Evolutionary conservation across 2,113 vertebrate species (phyloP).

Genomic region (Miniopterus natalensis): DNA sequence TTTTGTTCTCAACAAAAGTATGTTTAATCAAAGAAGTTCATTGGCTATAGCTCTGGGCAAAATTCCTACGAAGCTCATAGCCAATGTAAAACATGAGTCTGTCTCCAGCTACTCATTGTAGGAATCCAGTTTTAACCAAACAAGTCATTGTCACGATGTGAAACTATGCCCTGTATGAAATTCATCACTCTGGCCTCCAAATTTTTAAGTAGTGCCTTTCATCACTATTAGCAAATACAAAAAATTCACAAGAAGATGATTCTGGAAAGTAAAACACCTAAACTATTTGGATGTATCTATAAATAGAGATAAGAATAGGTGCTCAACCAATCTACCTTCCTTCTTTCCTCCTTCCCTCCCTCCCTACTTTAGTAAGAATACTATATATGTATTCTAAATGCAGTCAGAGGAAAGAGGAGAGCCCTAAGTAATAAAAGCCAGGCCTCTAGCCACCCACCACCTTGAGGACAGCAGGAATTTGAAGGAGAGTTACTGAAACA

Average conservation of each 20-base stretch:
- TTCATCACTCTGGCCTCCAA: background rate
- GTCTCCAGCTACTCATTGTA: background rate
- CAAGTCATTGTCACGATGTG: background rate
- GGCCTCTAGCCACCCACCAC: background rate
- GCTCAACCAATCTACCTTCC: background rate
- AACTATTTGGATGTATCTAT: background rate
- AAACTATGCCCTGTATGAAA: background rate
- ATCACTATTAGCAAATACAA: background rate
- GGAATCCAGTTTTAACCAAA: background rate
- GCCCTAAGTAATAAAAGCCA: background rate
- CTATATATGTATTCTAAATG: background rate
- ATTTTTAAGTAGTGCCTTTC: background rate
- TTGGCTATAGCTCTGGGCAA: background rate
- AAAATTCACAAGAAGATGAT: conserved; percentile 7
- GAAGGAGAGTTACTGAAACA: background rate
- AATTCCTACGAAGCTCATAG: background rate
- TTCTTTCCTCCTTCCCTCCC: background rate
- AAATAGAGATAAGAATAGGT: background rate
- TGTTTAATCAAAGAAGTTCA: background rate
- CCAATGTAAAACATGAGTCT: background rate
- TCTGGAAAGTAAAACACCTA: background rate
- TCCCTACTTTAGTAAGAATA: background rate
- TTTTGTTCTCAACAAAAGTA: background rate
- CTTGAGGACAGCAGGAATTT: background rate
- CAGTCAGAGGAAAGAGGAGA: background rate